Base-by-base conservation (phyloP, 2,888 invertebrate genomes). In the Chaetoderma sp. region DNA sequence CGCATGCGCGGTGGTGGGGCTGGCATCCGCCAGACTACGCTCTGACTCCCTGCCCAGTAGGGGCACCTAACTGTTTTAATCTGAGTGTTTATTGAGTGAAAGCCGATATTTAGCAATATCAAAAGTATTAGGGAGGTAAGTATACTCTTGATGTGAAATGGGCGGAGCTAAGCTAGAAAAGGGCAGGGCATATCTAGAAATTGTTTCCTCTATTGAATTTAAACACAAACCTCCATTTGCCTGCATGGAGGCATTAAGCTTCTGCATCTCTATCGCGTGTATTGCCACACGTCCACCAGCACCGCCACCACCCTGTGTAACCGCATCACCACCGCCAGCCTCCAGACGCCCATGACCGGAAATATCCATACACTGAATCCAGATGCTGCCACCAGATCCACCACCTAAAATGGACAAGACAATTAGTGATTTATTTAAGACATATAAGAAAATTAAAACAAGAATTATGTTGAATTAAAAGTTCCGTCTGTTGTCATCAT, bases 321-420 rank as follows among this genome's bases (percentile, higher is more conserved):
- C 67, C 10, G 74, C 77, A 49, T 68, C 45, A 2, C 77, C 79
- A 23, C 80, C 80, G 66, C 62, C 68, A 4, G 80, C 75, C 8
- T 73, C 72, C 32, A 80, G 69, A 2, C 23, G 21, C 8, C 80
- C 80, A 52, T 79, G 76, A 1, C 80, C 80, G 13, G 71, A 55
- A 25, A 77, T 73, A 61, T 78, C 77, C 44, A 74, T 73, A 72
- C 77, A 77, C 10, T 42, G 52, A 30, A 80, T 75, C 76, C 76
- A 79, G 25, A 80, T 68, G 49, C 75, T 70, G 32, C 80, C 80
- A 30, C 78, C 80, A 36, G 78, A 72, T 23, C 80, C 80, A 25
- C 80, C 80, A 69, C 80, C 80, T 80, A 5, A 25, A 52, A 21
- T n/a, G 10, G 18, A 25, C 8, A 8, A 21, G 28, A 27, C 39